A percentile compares a stretch with the other conserved stretches of the same genome.
Evolutionary conservation across 2,797 vertebrate genomes (phyloP).

Genomic region (Chlorospingus semifuscus): DNA sequence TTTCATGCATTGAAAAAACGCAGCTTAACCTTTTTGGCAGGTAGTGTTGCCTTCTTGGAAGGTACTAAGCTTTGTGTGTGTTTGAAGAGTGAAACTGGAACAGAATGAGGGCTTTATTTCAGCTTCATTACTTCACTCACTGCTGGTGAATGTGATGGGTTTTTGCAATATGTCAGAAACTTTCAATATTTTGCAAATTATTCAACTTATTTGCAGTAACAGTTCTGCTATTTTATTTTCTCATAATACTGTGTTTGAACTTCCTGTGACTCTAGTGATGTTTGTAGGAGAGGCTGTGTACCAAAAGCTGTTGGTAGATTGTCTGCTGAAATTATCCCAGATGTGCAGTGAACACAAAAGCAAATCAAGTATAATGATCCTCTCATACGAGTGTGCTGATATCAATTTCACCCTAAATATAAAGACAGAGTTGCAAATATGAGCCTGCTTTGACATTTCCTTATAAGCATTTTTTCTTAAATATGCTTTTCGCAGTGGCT

Average conservation of each 20-base stretch:
- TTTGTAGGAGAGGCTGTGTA: conserved; percentile 14
- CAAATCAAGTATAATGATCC: conserved; percentile 62
- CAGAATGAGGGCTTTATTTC: neutral
- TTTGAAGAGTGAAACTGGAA: neutral
- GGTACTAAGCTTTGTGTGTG: neutral
- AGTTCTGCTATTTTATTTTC: conserved; percentile 37
- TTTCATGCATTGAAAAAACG: neutral
- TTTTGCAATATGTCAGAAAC: conserved; percentile 10
- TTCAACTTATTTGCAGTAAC: conserved; percentile 25
- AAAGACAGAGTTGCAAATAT: conserved; percentile 55
- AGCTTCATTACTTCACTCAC: conserved; percentile 11
- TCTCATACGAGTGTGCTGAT: conserved; percentile 24
- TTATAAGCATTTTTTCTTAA: conserved; percentile 40
- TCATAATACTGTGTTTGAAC: conserved; percentile 37
- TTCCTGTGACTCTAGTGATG: conserved; percentile 13
- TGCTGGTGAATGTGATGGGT: neutral
- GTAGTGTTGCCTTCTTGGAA: neutral
- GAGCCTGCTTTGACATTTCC: conserved; percentile 43
- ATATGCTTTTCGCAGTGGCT: conserved; percentile 81
- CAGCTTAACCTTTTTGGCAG: neutral
- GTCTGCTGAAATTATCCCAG: conserved; percentile 44
- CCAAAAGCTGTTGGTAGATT: conserved; percentile 15
- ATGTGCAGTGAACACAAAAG: conserved; percentile 41
- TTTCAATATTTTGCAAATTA: conserved; percentile 46
- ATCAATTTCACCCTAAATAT: conserved; percentile 38